Conservation (phyloP, 2,888 invertebrate genomes). For the Leucophora obtusa region DNA sequence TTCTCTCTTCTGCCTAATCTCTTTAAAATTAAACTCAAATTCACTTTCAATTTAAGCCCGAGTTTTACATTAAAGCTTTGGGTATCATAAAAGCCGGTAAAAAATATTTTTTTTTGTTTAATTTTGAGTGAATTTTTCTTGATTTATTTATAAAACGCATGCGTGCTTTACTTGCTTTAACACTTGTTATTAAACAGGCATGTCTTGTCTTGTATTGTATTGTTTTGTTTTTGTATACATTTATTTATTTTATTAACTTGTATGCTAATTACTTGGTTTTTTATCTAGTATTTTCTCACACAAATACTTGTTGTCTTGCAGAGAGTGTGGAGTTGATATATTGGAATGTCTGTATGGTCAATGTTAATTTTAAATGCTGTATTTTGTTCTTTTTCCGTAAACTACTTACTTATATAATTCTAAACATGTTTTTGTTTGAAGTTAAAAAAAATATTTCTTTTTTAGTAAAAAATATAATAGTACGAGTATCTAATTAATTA, state of each 20-base stretch:
- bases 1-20: background rate
- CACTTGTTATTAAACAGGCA: conserved; percentile 26
- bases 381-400: conserved; percentile 58
- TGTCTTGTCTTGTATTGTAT: conserved; percentile 31
- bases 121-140: conserved; percentile 5
- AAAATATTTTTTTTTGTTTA: conserved; percentile 6
- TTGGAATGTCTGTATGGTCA: conserved; percentile 37
- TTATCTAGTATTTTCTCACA: conserved; percentile 5
- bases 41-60: conserved; percentile 56
- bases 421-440: conserved; percentile 51
- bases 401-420: conserved; percentile 52
- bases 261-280: background rate
- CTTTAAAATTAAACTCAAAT: conserved; percentile 2
- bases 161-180: conserved; percentile 30
- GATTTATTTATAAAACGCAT: conserved; percentile 38
- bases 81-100: conserved; percentile 48
- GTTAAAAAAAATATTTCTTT: background rate
- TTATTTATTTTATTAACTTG: background rate
- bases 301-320: conserved; percentile 1
- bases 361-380: conserved; percentile 57
- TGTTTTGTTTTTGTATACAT: background rate
- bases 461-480: background rate
- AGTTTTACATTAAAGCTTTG: background rate
- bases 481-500: conserved; percentile 37
- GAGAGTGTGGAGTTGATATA: background rate